Conservation (phyloP, 1,140 invertebrate species). For the Drosophila funebris region DNA sequence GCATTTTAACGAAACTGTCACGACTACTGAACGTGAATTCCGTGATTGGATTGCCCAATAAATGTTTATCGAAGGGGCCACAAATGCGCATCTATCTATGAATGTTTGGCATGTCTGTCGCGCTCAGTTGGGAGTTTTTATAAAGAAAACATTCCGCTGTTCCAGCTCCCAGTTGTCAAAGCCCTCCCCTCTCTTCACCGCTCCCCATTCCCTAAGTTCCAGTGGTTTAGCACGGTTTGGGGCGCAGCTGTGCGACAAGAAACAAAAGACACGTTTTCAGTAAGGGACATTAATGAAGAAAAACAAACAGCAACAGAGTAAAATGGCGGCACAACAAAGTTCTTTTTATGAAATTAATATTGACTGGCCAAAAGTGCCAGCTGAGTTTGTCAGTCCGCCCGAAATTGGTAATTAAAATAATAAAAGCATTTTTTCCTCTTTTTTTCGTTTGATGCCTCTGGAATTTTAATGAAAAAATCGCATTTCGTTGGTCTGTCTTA, state of each 20-base stretch:
- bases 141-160: constrained; percentile 48
- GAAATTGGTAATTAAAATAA: constrained; percentile 82
- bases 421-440: constrained; percentile 72
- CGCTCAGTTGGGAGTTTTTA: constrained; percentile 54
- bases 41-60: constrained; percentile 81
- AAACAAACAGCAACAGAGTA: constrained; percentile 26
- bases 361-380: constrained; percentile 59
- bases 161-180: constrained; percentile 14
- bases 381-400: constrained; percentile 49
- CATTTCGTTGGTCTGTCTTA: constrained; percentile 36
- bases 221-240: constrained; percentile 20
- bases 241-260: constrained; percentile 51
- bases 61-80: constrained; percentile 75
- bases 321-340: constrained; percentile 56
- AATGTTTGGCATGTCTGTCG: constrained; percentile 64
- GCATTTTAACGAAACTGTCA: constrained; percentile 78
- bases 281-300: constrained; percentile 59
- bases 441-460: constrained; percentile 44
- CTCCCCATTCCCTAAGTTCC: background rate
- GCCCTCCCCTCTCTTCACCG: background rate
- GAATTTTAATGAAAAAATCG: constrained; percentile 80
- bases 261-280: constrained; percentile 74
- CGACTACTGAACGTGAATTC: constrained; percentile 70
- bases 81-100: constrained; percentile 70
- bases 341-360: constrained; percentile 82